phyloP scores from a whole-genome alignment of 2,888 invertebrate genomes.

The Lypha dubia region DNA sequence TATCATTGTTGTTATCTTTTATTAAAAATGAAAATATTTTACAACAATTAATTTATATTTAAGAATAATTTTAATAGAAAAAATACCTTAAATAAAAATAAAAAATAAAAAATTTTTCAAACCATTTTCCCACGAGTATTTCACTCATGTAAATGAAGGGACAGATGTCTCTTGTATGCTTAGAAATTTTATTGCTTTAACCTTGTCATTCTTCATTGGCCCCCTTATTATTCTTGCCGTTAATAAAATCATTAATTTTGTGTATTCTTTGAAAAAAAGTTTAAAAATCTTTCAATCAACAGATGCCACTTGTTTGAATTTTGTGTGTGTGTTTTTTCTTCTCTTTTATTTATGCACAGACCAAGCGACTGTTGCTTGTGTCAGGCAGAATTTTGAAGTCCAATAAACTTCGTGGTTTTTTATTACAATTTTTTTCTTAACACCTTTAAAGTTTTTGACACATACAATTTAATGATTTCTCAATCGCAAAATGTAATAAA shows the following conservation, averaged over 20 bases:
- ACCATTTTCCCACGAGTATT: too few relatives aligned
- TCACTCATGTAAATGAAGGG: too few relatives aligned
- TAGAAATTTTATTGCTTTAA: neutral
- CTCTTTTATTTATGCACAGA: neutral
- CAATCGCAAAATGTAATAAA: neutral
- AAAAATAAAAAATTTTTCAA: too few relatives aligned
- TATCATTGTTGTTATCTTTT: too few relatives aligned
- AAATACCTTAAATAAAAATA: too few relatives aligned
- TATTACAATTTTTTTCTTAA: neutral
- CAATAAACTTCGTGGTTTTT: neutral
- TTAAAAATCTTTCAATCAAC: constrained; percentile 1
- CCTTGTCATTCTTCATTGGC: constrained; percentile 46
- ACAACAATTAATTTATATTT: too few relatives aligned
- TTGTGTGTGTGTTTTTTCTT: too few relatives aligned
- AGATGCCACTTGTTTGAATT: constrained; percentile 5
- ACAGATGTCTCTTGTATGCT: neutral
- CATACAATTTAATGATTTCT: neutral
- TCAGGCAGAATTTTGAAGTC: neutral
- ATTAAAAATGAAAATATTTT: too few relatives aligned
- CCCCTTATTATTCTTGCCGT: constrained; percentile 1
- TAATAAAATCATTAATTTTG: constrained; percentile 17
- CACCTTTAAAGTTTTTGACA: too few relatives aligned
- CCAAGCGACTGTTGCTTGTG: neutral
- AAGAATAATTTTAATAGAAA: too few relatives aligned
- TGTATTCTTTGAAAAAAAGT: constrained; percentile 7